A percentile compares a stretch with the other conserved stretches of the same genome.
These are phyloP conservation scores for Terrapene triunguis DNA, from an alignment of 2,113 vertebrate genomes.

Conservation along the genomic window DNA sequence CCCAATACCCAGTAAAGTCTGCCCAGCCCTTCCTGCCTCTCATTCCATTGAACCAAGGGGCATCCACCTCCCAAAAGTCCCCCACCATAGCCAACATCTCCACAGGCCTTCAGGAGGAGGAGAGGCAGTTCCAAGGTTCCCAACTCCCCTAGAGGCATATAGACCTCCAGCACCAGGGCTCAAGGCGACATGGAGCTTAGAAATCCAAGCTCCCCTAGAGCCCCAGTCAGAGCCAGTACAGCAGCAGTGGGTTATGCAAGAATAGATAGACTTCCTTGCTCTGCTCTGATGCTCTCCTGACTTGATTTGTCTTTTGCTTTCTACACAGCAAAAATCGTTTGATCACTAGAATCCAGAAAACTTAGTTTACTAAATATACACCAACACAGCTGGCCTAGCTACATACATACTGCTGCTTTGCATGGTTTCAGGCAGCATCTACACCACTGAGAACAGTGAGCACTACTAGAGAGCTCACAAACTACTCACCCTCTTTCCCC, in stretches of 20 bases:
- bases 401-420: not conserved
- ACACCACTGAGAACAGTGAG: not conserved
- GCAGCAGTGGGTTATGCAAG: too few relatives aligned
- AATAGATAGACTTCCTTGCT: too few relatives aligned
- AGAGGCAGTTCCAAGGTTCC: too few relatives aligned
- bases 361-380: not conserved
- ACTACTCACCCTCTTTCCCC: not conserved
- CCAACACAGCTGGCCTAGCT: not conserved
- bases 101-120: too few relatives aligned
- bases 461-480: not conserved
- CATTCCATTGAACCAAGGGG: not conserved
- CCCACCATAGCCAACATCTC: not conserved
- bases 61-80: not conserved
- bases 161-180: too few relatives aligned
- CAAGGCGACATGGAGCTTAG: too few relatives aligned
- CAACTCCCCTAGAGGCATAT: too few relatives aligned
- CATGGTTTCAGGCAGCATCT: too few relatives aligned
- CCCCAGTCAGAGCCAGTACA: too few relatives aligned
- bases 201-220: too few relatives aligned
- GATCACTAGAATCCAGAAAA: not conserved
- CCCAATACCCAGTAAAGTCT: not conserved
- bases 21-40: not conserved
- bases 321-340: not conserved
- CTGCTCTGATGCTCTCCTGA: not conserved
- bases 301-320: not conserved